Percentiles rank a stretch among this genome's conserved stretches.
Conservation (phyloP, 2,797 vertebrate genomes). For the Bufotes viridis region DNA sequence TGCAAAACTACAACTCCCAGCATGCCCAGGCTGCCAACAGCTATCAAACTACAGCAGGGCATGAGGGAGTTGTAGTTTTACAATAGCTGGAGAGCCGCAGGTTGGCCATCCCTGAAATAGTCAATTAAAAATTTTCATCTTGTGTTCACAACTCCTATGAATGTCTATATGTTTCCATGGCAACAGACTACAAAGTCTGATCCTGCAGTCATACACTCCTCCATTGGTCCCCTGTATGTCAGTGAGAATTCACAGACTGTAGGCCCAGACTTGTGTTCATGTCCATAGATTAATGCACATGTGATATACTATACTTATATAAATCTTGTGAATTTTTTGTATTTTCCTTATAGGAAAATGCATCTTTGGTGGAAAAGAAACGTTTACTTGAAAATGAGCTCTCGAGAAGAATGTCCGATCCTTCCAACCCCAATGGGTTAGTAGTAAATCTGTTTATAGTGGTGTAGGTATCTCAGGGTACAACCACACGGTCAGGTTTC, state of each 20-base stretch:
- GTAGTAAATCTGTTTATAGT: neutral
- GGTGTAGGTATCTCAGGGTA: no score
- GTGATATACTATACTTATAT: no score
- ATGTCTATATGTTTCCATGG: neutral
- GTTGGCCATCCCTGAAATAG: no score
- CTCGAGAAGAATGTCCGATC: conserved; percentile 64
- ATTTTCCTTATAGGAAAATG: conserved; percentile 71
- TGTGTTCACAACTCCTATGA: no score
- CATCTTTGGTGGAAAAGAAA: conserved; percentile 71
- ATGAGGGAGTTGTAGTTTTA: no score
- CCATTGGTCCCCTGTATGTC: neutral
- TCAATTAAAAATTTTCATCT: no score
- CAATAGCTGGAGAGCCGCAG: no score
- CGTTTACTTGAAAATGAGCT: conserved; percentile 69
- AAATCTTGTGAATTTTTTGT: neutral
- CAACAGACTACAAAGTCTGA: neutral
- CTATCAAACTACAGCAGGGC: no score
- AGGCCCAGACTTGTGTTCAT: neutral
- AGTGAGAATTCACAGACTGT: neutral
- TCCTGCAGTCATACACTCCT: neutral
- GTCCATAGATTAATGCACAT: no score
- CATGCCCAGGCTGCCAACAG: no score
- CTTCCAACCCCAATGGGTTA: conserved; percentile 66
- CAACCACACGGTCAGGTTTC: no score
- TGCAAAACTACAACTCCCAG: no score